Conservation (phyloP, 2,888 invertebrate genomes). For the Linnaemya tessellans region DNA sequence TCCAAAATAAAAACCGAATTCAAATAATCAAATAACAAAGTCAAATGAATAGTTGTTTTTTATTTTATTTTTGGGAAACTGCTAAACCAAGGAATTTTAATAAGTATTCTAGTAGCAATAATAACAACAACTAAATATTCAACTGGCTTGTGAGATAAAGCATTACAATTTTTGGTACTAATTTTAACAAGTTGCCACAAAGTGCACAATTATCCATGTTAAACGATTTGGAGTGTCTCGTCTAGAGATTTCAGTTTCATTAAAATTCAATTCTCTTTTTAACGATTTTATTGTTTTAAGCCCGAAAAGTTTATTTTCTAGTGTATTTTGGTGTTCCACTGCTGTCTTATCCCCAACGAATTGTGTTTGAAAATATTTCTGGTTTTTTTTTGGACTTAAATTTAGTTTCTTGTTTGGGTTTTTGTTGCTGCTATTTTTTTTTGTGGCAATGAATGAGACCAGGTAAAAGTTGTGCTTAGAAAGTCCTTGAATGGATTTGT, state of each 20-base stretch:
- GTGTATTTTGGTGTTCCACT: conserved; percentile 18
- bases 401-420: conserved; percentile 15
- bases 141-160: neutral
- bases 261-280: conserved; percentile 32
- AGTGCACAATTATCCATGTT: conserved; percentile 43
- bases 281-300: conserved; percentile 23
- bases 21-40: conserved; percentile 43
- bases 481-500: conserved; percentile 36
- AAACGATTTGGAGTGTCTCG: conserved; percentile 42
- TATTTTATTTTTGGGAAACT: neutral
- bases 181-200: conserved; percentile 36
- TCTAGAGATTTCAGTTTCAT: conserved; percentile 53
- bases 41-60: conserved; percentile 45
- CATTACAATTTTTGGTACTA: neutral
- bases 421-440: neutral
- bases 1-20: conserved; percentile 12
- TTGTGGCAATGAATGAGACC: neutral
- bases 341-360: neutral
- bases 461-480: conserved; percentile 17
- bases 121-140: neutral
- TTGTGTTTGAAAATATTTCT: neutral
- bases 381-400: conserved; percentile 33
- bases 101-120: neutral
- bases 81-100: neutral
- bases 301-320: conserved; percentile 40